Evolutionary conservation across 2,888 invertebrate genomes (phyloP).

Genomic region (Andrena camellia): DNA sequence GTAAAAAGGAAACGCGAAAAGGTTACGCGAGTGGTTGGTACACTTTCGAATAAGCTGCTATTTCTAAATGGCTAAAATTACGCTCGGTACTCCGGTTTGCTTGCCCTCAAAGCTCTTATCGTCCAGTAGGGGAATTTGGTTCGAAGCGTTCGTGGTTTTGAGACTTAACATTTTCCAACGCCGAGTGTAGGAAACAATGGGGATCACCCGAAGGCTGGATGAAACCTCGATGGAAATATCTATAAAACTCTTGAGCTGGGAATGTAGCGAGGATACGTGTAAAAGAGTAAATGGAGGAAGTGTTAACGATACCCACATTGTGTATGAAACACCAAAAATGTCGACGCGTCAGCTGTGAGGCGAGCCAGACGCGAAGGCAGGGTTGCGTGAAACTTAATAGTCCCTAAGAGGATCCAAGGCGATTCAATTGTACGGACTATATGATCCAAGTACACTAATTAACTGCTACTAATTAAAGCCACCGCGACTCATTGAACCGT

Average conservation of each 20-base stretch:
- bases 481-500: constrained; percentile 1
- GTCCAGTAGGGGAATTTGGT: neutral
- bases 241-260: too few relatives aligned
- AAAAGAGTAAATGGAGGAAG: too few relatives aligned
- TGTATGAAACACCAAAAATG: neutral
- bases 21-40: constrained; percentile 34
- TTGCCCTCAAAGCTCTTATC: neutral
- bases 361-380: neutral
- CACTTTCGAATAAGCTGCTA: constrained; percentile 46
- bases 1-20: constrained; percentile 35
- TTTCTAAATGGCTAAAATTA: constrained; percentile 31
- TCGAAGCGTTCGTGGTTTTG: neutral
- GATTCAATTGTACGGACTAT: neutral
- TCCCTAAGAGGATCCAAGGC: neutral
- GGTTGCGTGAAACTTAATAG: neutral
- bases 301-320: too few relatives aligned
- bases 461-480: neutral
- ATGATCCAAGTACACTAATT: neutral
- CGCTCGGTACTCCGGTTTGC: neutral
- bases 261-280: too few relatives aligned
- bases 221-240: too few relatives aligned
- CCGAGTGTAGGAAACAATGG: too few relatives aligned
- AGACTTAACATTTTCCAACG: neutral
- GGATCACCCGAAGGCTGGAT: too few relatives aligned
- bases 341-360: neutral